Conservation (phyloP, 2,888 invertebrate species). For the Lepas anatifera region DNA sequence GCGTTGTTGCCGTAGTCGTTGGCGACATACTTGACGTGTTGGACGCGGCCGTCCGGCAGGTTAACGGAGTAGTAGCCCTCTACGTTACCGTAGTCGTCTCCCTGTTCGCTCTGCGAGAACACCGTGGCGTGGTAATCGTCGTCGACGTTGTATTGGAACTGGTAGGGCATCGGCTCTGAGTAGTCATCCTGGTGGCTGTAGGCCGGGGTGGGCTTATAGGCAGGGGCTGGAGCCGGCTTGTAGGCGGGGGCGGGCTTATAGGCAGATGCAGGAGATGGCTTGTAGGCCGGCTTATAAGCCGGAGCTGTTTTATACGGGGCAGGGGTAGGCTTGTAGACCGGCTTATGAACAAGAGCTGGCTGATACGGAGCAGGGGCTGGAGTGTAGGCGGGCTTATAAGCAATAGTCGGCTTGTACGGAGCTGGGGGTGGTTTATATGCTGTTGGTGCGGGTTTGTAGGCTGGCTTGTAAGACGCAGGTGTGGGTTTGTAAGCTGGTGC, state of each 20-base stretch:
- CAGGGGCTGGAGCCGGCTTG: not conserved
- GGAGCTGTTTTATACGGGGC: no score
- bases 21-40: constrained; percentile 23
- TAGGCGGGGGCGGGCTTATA: not conserved
- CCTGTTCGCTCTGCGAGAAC: constrained; percentile 17
- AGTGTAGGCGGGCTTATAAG: no score
- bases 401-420: no score
- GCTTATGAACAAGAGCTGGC: no score
- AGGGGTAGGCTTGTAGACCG: no score
- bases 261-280: not conserved
- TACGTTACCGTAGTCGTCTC: constrained; percentile 21
- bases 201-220: constrained; percentile 15
- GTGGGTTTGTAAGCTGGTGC: no score
- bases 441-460: no score
- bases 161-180: constrained; percentile 14
- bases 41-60: constrained; percentile 24
- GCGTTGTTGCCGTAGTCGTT: constrained; percentile 22
- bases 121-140: constrained; percentile 20
- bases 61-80: constrained; percentile 23
- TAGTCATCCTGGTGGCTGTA: constrained; percentile 14
- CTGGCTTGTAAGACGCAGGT: no score
- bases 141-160: constrained; percentile 20
- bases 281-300: not conserved
- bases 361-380: no score
- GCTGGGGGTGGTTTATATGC: no score